Evolutionary conservation across 2,113 vertebrate species (phyloP).

Genomic region (Arothron firmamentum): DNA sequence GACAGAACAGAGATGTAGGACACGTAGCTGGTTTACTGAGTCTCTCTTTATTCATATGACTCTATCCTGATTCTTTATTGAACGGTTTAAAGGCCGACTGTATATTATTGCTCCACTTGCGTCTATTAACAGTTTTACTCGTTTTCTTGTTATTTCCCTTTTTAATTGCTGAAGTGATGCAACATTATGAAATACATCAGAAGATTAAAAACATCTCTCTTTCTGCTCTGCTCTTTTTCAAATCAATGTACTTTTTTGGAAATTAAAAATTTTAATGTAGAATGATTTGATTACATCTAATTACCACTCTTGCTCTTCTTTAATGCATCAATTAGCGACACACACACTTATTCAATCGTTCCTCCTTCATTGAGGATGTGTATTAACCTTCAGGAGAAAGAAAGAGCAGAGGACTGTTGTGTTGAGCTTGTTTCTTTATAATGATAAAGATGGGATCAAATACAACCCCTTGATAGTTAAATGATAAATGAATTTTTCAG

Average conservation of each 20-base stretch:
- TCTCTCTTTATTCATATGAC: no score
- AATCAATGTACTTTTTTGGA: constrained; percentile 26
- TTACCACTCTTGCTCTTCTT: constrained; percentile 25
- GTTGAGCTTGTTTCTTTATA: background rate
- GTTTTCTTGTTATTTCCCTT: no score
- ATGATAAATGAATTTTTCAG: background rate
- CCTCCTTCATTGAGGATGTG: constrained; percentile 18
- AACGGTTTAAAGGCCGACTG: no score
- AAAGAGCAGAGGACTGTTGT: constrained; percentile 9
- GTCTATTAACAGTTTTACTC: no score
- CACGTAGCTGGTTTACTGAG: no score
- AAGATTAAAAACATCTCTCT: no score
- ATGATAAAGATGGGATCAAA: background rate
- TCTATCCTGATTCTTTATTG: no score
- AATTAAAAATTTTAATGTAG: constrained; percentile 28
- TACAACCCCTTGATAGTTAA: background rate
- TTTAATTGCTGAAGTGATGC: no score
- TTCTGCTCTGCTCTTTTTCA: constrained; percentile 9
- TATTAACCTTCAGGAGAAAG: constrained; percentile 24
- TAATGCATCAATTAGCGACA: constrained; percentile 45
- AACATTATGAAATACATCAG: no score
- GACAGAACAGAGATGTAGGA: no score
- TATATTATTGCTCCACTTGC: no score
- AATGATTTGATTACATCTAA: constrained; percentile 30
- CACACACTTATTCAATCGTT: constrained; percentile 40